A percentile compares a stretch with the other conserved stretches of the same genome.
These are phyloP conservation scores for Bombus huntii DNA, from an alignment of 1,140 invertebrate genomes.

Conservation along the genomic window DNA sequence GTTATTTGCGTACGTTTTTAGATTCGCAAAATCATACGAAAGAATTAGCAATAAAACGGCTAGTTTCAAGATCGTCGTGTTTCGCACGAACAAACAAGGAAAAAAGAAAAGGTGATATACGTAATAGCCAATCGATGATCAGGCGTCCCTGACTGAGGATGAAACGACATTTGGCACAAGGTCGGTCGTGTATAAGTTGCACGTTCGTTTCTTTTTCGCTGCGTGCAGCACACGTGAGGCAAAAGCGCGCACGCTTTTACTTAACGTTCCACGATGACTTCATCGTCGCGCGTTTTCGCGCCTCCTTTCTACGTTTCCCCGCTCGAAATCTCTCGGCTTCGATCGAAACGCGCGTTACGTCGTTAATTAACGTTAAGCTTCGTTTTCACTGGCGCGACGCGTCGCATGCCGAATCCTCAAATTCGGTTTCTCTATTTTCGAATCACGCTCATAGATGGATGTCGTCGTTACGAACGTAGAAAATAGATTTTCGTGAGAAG, in stretches of 20 bases:
- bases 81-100: neutral
- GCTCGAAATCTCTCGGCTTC: neutral
- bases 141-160: slow-evolving; percentile 71
- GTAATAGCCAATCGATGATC: slow-evolving; percentile 25
- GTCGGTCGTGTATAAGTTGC: slow-evolving; percentile 64
- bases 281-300: slow-evolving; percentile 41
- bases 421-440: neutral
- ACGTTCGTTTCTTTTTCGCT: slow-evolving; percentile 43
- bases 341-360: slow-evolving; percentile 36
- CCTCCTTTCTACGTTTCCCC: slow-evolving; percentile 43
- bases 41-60: neutral
- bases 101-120: slow-evolving; percentile 43
- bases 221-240: neutral
- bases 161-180: slow-evolving; percentile 76
- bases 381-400: neutral
- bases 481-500: too few relatives aligned
- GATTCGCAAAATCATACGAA: neutral
- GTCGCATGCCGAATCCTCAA: neutral
- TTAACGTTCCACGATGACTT: slow-evolving; percentile 33
- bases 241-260: slow-evolving; percentile 11
- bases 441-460: neutral
- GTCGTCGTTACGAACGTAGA: too few relatives aligned
- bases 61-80: neutral
- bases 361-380: slow-evolving; percentile 51
- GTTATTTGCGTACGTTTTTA: neutral